Evolutionary conservation across 2,888 invertebrate species (phyloP), one percentile per base, ranked within the genome.

Genomic region (Lepidochitona cinerea): DNA sequence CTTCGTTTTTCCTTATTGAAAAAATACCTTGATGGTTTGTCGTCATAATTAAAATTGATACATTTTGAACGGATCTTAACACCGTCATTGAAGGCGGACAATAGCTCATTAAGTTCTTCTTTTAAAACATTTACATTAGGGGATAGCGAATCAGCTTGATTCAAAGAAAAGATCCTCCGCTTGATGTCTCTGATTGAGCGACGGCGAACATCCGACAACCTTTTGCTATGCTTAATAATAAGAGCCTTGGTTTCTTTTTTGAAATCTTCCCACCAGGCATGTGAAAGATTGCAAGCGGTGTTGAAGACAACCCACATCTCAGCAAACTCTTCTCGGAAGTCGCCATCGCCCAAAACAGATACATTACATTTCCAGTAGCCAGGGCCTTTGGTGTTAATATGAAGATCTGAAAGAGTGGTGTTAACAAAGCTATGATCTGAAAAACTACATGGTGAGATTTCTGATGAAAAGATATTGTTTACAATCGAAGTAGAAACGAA

Each of bases 11-110:
- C 71, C 23, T 64, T 59, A 26, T 5, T 29, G 29, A 64, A 71
- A 64, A 59, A 64, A 71, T 59, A 59, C 23, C 52, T 59, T 1
- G 71, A 71, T 14, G 71, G 64, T 71, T 71, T 71, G 26, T 71
- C 71, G 33, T 36, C 37, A 35, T 32, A 14, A 49, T 68, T 36
- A 6, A 68, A 68, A 49, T 49, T 18, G 7, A 23, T 32, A 18
- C 26, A 37, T 23, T 49, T 68, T 26, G 68, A 14, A 7, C 68
- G 37, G 52, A 68, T 49, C 29, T 41, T 37, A 49, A 29, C 41
- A 18, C 68, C 68, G 23, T 59, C 7, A 59, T 26, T 18, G 29
- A 29, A 59, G 32, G 59, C 59, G 29, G 23, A 23, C 14, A 59
- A 29, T 23, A 59, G 7, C 29, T 23, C 59, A 26, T 26, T 59